These are phyloP conservation scores for Illadopsis cleaveri DNA, from an alignment of 2,113 vertebrate genomes.

Conservation along the genomic window DNA sequence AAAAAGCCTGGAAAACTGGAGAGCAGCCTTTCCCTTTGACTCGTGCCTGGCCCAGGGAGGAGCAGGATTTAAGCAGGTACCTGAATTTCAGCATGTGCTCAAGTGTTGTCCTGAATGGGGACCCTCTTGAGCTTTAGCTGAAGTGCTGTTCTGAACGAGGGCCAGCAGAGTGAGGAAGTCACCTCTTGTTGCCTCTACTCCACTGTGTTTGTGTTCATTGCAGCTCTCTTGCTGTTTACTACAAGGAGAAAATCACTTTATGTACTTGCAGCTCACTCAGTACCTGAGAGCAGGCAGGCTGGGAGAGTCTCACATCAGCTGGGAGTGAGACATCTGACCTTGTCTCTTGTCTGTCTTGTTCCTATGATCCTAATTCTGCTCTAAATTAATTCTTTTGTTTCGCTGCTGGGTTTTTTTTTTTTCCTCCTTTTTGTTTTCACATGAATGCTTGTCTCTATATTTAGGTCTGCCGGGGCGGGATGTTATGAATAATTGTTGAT, in stretches of 20 bases:
- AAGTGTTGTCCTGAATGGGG: background rate
- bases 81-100: background rate
- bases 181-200: background rate
- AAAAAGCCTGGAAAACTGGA: background rate
- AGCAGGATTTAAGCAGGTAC: background rate
- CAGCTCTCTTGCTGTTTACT: background rate
- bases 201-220: background rate
- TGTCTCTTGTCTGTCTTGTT: background rate
- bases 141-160: background rate
- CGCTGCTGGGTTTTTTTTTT: background rate
- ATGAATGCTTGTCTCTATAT: constrained; percentile 57
- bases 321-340: constrained; percentile 21
- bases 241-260: background rate
- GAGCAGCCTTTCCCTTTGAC: background rate
- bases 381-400: constrained; percentile 64
- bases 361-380: constrained; percentile 39
- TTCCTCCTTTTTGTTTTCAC: constrained; percentile 15
- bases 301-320: background rate
- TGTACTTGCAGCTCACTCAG: background rate
- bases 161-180: background rate
- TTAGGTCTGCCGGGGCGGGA: constrained; percentile 26
- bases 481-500: constrained; percentile 58
- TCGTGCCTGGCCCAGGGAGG: background rate
- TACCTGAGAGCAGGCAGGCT: background rate
- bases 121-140: background rate